Percentiles rank a stretch among this genome's conserved stretches.
These are phyloP conservation scores for Caenorhabditis sp. DNA, from an alignment of 2,888 invertebrate species.

Conservation along the genomic window DNA sequence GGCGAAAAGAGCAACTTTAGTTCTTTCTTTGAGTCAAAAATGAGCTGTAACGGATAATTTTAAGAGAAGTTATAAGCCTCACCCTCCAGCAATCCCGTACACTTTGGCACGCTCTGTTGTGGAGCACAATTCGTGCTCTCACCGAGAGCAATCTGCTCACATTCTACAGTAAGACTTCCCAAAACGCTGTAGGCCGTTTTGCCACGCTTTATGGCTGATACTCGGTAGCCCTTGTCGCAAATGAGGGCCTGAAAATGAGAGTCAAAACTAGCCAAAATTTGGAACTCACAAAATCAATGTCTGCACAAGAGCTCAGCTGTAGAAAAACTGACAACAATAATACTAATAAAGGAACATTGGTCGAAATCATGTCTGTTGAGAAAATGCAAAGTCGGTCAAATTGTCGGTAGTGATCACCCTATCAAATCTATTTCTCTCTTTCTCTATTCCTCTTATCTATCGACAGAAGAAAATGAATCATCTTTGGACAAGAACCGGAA, in stretches of 20 bases:
- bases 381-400: constrained; percentile 14
- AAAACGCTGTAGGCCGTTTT: constrained; percentile 69
- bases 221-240: constrained; percentile 73
- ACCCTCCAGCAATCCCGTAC: constrained; percentile 70
- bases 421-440: constrained; percentile 1
- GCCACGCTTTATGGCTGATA: constrained; percentile 69
- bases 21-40: no score
- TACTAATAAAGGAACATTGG: constrained; percentile 13
- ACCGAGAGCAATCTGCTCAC: constrained; percentile 71
- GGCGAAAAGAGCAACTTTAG: no score
- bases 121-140: constrained; percentile 71
- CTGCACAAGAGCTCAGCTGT: constrained; percentile 3
- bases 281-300: constrained; percentile 52
- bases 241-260: constrained; percentile 66
- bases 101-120: constrained; percentile 74
- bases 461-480: neutral
- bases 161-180: constrained; percentile 74
- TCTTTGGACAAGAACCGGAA: no score
- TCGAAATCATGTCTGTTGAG: constrained; percentile 26
- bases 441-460: neutral
- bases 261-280: neutral
- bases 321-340: constrained; percentile 14
- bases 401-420: neutral
- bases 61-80: no score
- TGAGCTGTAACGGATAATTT: neutral